phyloP scores from a whole-genome alignment of 1,140 invertebrate species.

The Panonychus citri region DNA sequence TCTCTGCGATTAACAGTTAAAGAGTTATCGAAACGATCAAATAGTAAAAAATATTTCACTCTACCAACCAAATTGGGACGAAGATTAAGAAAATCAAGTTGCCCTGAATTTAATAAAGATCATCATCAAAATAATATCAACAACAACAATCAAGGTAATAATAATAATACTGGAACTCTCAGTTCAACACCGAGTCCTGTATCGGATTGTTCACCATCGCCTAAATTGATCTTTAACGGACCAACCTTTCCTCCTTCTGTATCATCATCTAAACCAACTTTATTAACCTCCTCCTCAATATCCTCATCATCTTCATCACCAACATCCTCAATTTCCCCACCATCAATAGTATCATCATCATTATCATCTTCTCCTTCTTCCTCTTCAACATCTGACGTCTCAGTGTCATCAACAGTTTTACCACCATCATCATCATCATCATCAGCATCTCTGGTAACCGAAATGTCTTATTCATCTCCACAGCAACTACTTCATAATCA shows the following conservation, averaged over 20 bases:
- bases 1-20: neutral
- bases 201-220: no score
- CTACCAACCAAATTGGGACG: neutral
- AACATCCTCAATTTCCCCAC: neutral
- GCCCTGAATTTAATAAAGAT: neutral
- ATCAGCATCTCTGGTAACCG: neutral
- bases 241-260: neutral
- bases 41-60: neutral
- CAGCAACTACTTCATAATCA: no score
- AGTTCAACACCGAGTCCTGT: neutral
- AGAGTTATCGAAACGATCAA: neutral
- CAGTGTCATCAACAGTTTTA: neutral
- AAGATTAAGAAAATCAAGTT: neutral
- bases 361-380: neutral
- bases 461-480: neutral
- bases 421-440: neutral
- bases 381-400: neutral
- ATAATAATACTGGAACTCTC: neutral
- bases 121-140: neutral
- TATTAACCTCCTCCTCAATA: neutral
- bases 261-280: no score
- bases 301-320: neutral
- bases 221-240: no score
- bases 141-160: neutral
- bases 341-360: neutral